phyloP scores from a whole-genome alignment of 2,113 vertebrate species.

The Lycocorax pyrrhopterus region DNA sequence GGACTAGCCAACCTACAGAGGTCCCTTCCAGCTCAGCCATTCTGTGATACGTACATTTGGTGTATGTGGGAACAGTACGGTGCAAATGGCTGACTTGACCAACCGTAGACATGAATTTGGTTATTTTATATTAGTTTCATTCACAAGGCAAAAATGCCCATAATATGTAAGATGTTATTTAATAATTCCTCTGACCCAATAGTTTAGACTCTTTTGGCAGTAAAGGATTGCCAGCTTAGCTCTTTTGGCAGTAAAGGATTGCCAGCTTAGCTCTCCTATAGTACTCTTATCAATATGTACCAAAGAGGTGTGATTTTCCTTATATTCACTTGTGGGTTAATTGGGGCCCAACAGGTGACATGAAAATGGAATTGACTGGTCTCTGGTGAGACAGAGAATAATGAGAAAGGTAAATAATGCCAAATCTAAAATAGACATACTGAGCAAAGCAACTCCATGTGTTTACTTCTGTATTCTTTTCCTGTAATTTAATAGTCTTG shows the following conservation, averaged over 20 bases:
- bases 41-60: background rate
- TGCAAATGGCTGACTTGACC: background rate
- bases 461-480: background rate
- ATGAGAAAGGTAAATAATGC: background rate
- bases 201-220: background rate
- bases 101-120: rapidly evolving
- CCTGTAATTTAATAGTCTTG: background rate
- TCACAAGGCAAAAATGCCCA: background rate
- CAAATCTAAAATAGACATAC: background rate
- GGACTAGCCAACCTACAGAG: background rate
- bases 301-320: background rate
- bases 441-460: background rate
- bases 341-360: background rate
- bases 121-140: background rate
- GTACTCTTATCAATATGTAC: background rate
- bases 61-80: background rate
- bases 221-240: background rate
- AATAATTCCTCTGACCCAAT: background rate
- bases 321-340: background rate
- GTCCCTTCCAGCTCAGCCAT: background rate
- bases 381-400: background rate
- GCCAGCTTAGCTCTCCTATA: background rate
- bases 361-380: background rate
- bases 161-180: background rate
- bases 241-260: background rate